These are phyloP conservation scores for Microcaecilia unicolor DNA, from an alignment of 2,797 vertebrate species.

Conservation along the genomic window DNA sequence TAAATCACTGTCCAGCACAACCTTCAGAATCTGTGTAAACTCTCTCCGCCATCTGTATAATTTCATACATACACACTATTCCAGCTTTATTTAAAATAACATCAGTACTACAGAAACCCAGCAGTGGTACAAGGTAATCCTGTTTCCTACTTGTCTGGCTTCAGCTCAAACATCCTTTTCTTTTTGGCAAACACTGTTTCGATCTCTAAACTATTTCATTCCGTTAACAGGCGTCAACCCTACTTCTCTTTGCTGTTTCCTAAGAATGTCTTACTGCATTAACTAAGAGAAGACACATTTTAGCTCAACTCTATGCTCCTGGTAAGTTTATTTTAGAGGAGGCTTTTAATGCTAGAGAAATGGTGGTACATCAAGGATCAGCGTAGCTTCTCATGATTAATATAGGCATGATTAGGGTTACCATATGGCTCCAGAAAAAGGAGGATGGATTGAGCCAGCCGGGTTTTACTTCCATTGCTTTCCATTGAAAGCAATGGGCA, in stretches of 20 bases:
- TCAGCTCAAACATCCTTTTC: constrained; percentile 46
- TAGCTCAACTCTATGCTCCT: constrained; percentile 38
- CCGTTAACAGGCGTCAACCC: constrained; percentile 64
- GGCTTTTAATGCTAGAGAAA: too few species aligned
- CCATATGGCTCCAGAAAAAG: too few species aligned
- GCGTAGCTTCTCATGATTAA: too few species aligned
- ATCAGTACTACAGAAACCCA: constrained; percentile 27
- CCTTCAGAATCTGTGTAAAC: constrained; percentile 26
- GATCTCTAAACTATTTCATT: constrained; percentile 52
- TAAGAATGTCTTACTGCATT: constrained; percentile 52
- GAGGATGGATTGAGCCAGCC: too few species aligned
- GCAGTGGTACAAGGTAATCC: constrained; percentile 36
- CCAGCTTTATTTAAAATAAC: constrained; percentile 38
- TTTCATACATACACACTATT: constrained; percentile 28
- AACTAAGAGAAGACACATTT: constrained; percentile 40
- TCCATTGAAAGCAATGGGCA: too few species aligned
- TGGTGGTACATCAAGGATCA: too few species aligned
- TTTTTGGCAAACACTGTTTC: constrained; percentile 43
- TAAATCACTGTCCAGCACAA: constrained; percentile 37
- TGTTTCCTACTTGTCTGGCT: constrained; percentile 46
- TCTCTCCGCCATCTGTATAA: constrained; percentile 29
- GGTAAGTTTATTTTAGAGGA: too few species aligned
- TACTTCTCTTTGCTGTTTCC: constrained; percentile 51
- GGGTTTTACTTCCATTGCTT: too few species aligned
- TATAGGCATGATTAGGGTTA: too few species aligned